Base-by-base conservation (phyloP, 2,113 vertebrate species). In the Regulus satrapa region DNA sequence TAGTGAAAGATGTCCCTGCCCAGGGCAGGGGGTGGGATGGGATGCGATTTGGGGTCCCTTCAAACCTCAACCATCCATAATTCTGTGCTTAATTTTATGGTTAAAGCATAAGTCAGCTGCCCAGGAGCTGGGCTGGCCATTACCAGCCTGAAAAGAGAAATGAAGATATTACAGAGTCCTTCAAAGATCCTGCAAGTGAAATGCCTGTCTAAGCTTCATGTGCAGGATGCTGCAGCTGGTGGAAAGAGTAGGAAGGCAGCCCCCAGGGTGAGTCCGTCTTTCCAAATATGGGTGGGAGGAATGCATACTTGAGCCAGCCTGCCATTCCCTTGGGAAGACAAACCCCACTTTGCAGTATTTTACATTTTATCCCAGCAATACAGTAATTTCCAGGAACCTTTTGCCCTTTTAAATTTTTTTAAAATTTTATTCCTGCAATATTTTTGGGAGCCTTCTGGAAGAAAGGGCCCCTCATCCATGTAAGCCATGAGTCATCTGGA, bases 311-410 rank as follows among this genome's bases (percentile, higher is more conserved):
- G 21, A 92, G 51, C n/a, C 51, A 90, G 83, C 6, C 13, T 78
- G 40, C n/a, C 2, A 1, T 84, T 92, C 72, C 64, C 61, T 88
- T 49, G 34, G 67, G 79, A 85, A 84, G 19, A 32, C 29, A 94
- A 93, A 66, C 12, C 29, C 38, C 48, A 36, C 51, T 67, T 55
- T 4, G 43, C n/a, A 62, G 6, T 43, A 66, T 49, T 72, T 93
- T 18, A 83, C 6, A 5, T 83, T 77, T 84, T 71, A 71, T 83
- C 21, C 40, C 58, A 54, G 28, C 55, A 85, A 36, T 24, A 36
- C 10, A 31, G n/a, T n/a, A 28, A 81, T 91, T 95, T 97, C 83
- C 55, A 88, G 67, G 51, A 71, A 28, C 75, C 81, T 72, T 95
- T 43, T 85, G 6, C 66, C 59, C 23, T 38, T 40, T 48, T n/a